phyloP scores from a whole-genome alignment of 1,140 invertebrate species.

The Conus betulinus region DNA sequence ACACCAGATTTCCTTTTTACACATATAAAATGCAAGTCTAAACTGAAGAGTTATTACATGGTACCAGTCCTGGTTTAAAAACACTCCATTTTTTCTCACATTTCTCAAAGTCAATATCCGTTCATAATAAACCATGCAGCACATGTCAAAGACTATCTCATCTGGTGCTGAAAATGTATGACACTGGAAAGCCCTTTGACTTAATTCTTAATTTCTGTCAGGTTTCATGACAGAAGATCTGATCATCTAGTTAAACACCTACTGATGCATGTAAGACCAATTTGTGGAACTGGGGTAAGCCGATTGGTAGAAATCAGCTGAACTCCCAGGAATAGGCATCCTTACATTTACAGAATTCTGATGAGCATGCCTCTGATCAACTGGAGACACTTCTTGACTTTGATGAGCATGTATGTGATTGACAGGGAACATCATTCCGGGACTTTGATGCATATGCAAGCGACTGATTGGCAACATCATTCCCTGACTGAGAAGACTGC shows the following conservation, averaged over 20 bases:
- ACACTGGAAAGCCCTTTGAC: not conserved
- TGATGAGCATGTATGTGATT: not conserved
- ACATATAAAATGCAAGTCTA: too few relatives aligned
- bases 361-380: not conserved
- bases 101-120: too few relatives aligned
- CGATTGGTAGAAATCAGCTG: not conserved
- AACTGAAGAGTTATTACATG: too few relatives aligned
- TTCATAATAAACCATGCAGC: too few relatives aligned
- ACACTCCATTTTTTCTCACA: too few relatives aligned
- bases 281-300: not conserved
- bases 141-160: too few relatives aligned
- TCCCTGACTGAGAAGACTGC: too few relatives aligned
- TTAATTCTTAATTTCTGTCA: too few relatives aligned
- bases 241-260: too few relatives aligned
- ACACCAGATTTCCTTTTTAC: not conserved
- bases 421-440: not conserved
- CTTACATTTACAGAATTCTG: not conserved
- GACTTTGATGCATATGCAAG: not conserved
- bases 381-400: not conserved
- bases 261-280: not conserved
- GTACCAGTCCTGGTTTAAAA: too few relatives aligned
- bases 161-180: not conserved
- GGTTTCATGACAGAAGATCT: too few relatives aligned
- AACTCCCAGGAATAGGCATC: not conserved
- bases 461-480: too few relatives aligned